Base-by-base conservation (phyloP, 2,888 invertebrate species). In the Chaetogeoica ovagalla region DNA sequence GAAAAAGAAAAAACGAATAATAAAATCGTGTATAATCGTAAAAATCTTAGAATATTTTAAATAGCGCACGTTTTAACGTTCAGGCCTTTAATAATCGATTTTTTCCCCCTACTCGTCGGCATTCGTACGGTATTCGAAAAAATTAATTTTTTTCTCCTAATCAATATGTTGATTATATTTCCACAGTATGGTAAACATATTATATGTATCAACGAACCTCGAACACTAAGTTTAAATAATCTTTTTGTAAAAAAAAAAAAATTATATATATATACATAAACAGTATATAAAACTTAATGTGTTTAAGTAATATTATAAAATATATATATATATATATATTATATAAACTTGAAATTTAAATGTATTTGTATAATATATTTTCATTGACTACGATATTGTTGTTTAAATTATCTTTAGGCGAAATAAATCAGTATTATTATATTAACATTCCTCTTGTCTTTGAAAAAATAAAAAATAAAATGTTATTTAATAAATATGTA, bases 401-500 rank as follows among this genome's bases (percentile, higher is more conserved):
- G 77, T 77, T 77, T 77, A 70, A 66, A 57, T 70, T 77, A 70
- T 39, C 62, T 62, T 70, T 70, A 70, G 70, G 30, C 19, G 60
- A 59, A 70, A 63, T 70, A 63, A 77, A 77, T 77, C 77, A 77
- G 62, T 70, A 77, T 70, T 77, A 77, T 63, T 57, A 57, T 77
- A 77, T 63, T 57, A 57, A 39, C 2, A 70, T 77, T 77, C 55
- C 62, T 77, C 69, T 30, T 77, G 70, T 77, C 77, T 77, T 63
- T 75, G 66, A 21, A 65, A 72, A 72, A 72, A 65, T 15, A 71
- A 73, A 73, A 73, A 76, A 75, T 69, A 77, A 77, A 70, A 77
- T 70, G 77, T 77, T 77, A 77, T 77, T 77, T 70, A 77, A 77
- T 77, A 77, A 77, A 77, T 70, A 57, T 70, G 55, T 77, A 62